Evolutionary conservation across 2,797 vertebrate species (phyloP).

Genomic region (Falco berigora): DNA sequence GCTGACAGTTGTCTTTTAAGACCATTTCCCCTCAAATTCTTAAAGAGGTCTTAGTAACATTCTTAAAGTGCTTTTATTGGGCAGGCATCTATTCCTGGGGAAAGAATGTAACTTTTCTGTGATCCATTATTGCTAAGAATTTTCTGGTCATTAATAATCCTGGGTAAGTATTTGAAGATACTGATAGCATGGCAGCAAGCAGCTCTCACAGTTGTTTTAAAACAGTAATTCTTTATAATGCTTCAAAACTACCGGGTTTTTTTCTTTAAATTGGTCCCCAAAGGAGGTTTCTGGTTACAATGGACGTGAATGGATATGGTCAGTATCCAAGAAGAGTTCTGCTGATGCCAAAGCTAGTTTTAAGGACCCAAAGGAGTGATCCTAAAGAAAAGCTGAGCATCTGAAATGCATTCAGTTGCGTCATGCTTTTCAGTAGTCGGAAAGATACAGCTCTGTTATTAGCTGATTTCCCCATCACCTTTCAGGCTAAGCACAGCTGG

Average conservation of each 20-base stretch:
- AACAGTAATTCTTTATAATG: background rate
- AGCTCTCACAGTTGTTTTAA: background rate
- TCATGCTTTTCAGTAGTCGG: background rate
- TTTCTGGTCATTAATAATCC: background rate
- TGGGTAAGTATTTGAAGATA: background rate
- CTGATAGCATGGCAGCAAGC: background rate
- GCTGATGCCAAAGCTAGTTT: background rate
- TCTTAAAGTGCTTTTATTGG: background rate
- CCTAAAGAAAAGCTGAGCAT: background rate
- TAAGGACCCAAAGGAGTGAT: background rate
- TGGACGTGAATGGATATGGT: background rate
- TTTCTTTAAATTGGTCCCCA: background rate
- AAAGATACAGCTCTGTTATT: background rate
- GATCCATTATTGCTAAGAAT: background rate
- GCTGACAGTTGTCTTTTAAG: background rate
- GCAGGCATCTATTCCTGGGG: accelerated
- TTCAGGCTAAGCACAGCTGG: background rate
- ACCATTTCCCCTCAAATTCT: background rate
- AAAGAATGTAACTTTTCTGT: background rate
- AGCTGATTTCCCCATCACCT: too few species aligned
- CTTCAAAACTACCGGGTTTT: background rate
- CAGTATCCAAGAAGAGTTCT: background rate
- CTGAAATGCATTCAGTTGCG: background rate
- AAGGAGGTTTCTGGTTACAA: background rate
- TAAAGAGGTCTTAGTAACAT: background rate